These are phyloP conservation scores for Ciona savignyi DNA, from an alignment of 23 tunicate species.

Conservation along the genomic window DNA sequence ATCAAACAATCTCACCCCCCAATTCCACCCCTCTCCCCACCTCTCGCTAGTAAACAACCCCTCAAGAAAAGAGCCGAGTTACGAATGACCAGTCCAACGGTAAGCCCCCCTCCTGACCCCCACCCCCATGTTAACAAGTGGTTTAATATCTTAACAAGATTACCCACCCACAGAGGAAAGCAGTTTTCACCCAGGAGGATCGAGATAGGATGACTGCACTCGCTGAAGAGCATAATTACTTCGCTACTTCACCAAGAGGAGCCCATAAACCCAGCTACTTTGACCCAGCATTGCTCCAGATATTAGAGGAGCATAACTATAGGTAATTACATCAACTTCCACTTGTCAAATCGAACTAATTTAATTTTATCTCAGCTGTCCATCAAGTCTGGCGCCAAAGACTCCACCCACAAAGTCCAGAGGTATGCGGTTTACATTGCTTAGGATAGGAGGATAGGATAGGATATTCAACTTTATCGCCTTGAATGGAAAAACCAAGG, in stretches of 20 bases:
- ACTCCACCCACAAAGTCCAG: background rate
- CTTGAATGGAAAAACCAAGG: no score
- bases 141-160: no score
- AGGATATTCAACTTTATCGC: no score
- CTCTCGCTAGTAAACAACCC: background rate
- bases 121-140: no score
- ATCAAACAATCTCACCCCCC: slow-evolving; percentile 49
- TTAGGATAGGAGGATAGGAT: no score
- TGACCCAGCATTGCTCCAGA: background rate
- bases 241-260: slow-evolving; percentile 24
- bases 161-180: no score
- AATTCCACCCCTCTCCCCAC: slow-evolving; percentile 48
- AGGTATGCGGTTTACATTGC: no score
- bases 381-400: background rate
- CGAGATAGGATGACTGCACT: slow-evolving; percentile 26
- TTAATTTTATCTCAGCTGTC: background rate
- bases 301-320: background rate
- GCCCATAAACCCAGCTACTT: background rate
- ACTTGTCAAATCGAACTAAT: no score
- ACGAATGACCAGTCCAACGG: background rate
- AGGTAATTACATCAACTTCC: no score
- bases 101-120: background rate
- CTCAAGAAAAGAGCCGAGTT: background rate
- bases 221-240: slow-evolving; percentile 88
- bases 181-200: slow-evolving; percentile 9